Percentiles rank a stretch among this genome's conserved stretches.
phyloP scores from a whole-genome alignment of 2,113 vertebrate species.

The Callocephalon fimbriatum region DNA sequence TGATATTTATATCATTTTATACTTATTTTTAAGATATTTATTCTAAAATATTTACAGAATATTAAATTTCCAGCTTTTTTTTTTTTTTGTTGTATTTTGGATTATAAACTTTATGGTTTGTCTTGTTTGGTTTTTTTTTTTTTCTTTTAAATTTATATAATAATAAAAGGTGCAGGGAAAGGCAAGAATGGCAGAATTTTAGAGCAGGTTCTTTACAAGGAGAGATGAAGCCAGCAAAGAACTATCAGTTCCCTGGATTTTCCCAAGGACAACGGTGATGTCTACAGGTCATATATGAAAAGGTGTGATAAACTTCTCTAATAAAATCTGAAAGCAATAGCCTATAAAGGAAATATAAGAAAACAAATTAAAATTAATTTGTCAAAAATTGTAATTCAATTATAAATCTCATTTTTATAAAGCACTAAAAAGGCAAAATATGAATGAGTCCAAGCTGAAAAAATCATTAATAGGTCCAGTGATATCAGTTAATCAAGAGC shows the following conservation, averaged over 20 bases:
- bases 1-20: background rate
- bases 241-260: background rate
- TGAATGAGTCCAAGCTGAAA: background rate
- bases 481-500: background rate
- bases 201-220: background rate
- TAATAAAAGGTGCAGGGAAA: background rate
- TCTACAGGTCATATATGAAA: background rate
- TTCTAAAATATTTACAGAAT: background rate
- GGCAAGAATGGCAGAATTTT: background rate
- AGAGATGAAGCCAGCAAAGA: background rate
- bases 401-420: background rate
- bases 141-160: background rate
- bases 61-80: background rate
- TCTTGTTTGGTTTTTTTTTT: accelerated
- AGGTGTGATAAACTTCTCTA: background rate
- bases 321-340: background rate
- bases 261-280: background rate
- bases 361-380: accelerated
- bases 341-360: background rate
- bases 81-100: background rate
- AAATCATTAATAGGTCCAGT: background rate
- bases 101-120: background rate
- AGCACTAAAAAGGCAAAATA: background rate
- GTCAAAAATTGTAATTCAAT: background rate
- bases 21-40: background rate